phyloP scores from a whole-genome alignment of 2,113 vertebrate genomes.

The Buteo buteo region DNA sequence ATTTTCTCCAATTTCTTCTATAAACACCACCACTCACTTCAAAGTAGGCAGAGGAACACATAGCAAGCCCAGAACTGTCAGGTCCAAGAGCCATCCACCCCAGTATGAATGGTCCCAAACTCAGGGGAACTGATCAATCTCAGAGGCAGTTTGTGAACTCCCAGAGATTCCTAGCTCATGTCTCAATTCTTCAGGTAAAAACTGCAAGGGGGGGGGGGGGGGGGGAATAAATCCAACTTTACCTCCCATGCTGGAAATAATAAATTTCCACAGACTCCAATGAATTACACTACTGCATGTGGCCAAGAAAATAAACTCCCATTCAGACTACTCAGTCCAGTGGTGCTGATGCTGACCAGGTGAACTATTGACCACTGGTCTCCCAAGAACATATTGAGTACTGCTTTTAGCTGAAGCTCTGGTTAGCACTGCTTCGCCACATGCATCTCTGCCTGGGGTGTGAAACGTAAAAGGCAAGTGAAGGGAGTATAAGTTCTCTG shows the following conservation, averaged over 20 bases:
- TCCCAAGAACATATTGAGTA: neutral
- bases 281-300: neutral
- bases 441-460: neutral
- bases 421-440: neutral
- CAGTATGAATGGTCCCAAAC: neutral
- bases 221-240: neutral
- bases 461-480: neutral
- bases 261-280: neutral
- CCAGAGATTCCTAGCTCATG: neutral
- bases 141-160: neutral
- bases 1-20: neutral
- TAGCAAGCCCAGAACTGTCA: neutral
- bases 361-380: neutral
- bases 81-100: neutral
- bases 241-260: neutral
- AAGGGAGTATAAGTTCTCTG: neutral
- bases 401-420: neutral
- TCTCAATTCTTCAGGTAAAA: neutral
- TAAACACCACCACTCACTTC: neutral
- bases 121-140: neutral
- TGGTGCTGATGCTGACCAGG: no score
- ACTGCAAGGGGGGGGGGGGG: no score
- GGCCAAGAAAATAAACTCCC: neutral
- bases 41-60: neutral
- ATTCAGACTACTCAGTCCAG: neutral